These are phyloP conservation scores for Eupithecia tripunctaria DNA, from an alignment of 2,888 invertebrate species.

Conservation along the genomic window DNA sequence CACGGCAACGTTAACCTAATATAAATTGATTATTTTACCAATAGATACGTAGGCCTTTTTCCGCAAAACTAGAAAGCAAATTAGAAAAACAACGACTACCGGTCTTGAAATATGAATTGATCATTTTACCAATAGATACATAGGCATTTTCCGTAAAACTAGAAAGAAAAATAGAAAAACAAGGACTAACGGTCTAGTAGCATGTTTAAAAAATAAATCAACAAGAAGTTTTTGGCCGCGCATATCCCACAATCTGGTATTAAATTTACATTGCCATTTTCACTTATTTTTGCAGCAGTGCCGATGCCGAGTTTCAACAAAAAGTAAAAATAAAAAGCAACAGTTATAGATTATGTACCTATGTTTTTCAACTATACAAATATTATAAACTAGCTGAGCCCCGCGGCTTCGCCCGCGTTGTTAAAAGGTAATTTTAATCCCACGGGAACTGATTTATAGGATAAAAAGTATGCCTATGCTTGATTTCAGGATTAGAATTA, in stretches of 20 bases:
- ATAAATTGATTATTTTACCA: neutral
- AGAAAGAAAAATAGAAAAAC: neutral
- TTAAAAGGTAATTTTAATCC: no score
- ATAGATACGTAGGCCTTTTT: neutral
- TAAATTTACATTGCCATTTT: slow-evolving; percentile 29
- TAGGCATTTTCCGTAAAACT: neutral
- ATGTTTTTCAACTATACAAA: no score
- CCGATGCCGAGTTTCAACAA: slow-evolving; percentile 25
- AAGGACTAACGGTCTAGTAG: neutral
- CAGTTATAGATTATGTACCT: neutral
- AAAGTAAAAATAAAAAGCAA: neutral
- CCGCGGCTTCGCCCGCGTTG: no score
- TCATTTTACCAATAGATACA: neutral
- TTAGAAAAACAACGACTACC: neutral
- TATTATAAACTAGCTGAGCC: no score
- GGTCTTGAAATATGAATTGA: neutral
- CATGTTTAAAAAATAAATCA: neutral
- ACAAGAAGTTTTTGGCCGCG: neutral
- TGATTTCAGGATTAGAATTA: no score
- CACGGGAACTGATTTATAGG: no score
- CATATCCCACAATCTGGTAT: neutral
- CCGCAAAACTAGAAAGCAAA: neutral
- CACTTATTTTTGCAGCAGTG: slow-evolving; percentile 33
- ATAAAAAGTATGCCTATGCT: no score
- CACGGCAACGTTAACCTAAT: neutral